Base-by-base conservation (phyloP, 2,888 invertebrate genomes). In the Agrochola lota region DNA sequence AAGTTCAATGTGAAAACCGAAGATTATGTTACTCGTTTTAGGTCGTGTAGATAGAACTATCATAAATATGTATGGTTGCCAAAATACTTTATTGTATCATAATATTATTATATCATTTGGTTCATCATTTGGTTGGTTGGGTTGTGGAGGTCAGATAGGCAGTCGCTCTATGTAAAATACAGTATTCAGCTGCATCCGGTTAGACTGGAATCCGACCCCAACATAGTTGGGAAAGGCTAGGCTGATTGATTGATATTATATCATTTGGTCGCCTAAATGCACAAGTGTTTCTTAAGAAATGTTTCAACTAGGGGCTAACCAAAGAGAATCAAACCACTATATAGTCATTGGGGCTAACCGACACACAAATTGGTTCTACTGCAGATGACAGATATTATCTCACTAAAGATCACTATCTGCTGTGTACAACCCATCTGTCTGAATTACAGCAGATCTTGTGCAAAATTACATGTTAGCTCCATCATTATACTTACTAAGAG, bases 361-460 rank as follows among this genome's bases (percentile, higher is more conserved):
- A 11, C 20, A 72, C 12, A 20, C 35, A n/a, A n/a, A n/a, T 26
- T 9, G 17, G 1, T 43, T 26, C 5, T 55, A 23, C n/a, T 6
- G 30, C 43, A n/a, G 68, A 35, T 55, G 26, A 11, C 17, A 57
- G 15, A 9, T 69, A 17, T 57, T 8, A 78, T n/a, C n/a, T n/a
- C n/a, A n/a, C n/a, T n/a, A 43, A 68, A 68, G 46, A 79, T 49
- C 35, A 9, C n/a, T 52, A n/a, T 62, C 59, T 40, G 20, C 7
- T 52, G 20, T 8, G 20, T 52, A 20, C 52, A n/a, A 26, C n/a
- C 26, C 30, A 62, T 46, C 43, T 78, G 17, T 35, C 43, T 30
- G 67, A 64, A 76, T 76, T 78, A 40, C 79, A 69, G 35, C 17
- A 69, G 79, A 57, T 55, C 26, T 68, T 68, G 76, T 15, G 46